phyloP scores from a whole-genome alignment of 92 coral and sea anemone genomes.

The Actinernus sp. region DNA sequence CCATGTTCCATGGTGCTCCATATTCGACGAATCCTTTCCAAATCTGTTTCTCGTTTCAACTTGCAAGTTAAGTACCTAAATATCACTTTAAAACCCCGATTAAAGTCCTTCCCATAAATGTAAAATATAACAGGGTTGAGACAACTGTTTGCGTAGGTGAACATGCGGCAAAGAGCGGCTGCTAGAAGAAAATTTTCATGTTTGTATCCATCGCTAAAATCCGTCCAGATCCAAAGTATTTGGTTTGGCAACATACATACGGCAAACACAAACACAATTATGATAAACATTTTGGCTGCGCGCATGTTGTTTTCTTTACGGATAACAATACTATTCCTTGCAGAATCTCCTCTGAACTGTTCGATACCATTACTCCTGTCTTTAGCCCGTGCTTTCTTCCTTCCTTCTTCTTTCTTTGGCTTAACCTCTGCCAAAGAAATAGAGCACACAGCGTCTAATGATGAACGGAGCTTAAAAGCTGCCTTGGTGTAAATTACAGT shows the following conservation, averaged over 20 bases:
- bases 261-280: conserved; percentile 62
- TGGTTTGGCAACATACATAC: conserved; percentile 70
- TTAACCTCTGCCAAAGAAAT: background rate
- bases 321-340: background rate
- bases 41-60: background rate
- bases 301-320: conserved; percentile 35
- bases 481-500: conserved; percentile 67
- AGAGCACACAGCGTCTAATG: background rate
- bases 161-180: conserved; percentile 60
- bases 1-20: too few species aligned
- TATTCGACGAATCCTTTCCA: background rate
- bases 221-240: conserved; percentile 69
- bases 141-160: conserved; percentile 69
- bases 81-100: conserved; percentile 15
- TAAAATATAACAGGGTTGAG: conserved; percentile 60
- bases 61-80: background rate
- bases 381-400: conserved; percentile 4
- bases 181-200: conserved; percentile 15
- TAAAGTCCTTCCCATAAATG: conserved; percentile 51
- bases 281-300: conserved; percentile 67
- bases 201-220: conserved; percentile 48
- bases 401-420: background rate
- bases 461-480: conserved; percentile 26
- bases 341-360: background rate
- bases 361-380: background rate